Evolutionary conservation across 2,797 vertebrate species (phyloP).

Genomic region (Remorina albescens): DNA sequence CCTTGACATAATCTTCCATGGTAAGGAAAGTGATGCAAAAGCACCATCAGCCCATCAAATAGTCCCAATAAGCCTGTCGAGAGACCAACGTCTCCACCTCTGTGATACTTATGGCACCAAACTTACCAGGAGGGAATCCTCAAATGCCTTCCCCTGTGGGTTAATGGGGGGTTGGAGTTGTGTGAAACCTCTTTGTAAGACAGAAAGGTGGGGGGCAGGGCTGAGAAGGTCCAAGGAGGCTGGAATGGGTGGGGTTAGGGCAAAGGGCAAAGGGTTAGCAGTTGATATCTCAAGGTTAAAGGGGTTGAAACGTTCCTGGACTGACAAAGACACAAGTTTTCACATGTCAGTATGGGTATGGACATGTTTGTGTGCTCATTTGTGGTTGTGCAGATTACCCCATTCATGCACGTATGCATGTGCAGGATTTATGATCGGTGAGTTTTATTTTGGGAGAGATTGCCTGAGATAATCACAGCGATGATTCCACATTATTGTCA

Average conservation of each 20-base stretch:
- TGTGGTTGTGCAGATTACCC: constrained; percentile 3
- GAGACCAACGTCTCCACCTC: constrained; percentile 16
- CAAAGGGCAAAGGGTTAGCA: constrained; percentile 20
- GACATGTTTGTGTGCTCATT: not conserved
- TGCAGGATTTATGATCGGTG: not conserved
- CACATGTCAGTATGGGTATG: not conserved
- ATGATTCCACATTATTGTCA: not conserved
- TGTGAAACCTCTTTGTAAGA: constrained; percentile 41
- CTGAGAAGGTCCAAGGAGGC: constrained; percentile 8
- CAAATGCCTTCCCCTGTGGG: constrained; percentile 35
- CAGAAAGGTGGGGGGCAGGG: constrained; percentile 13
- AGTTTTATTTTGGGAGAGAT: constrained; percentile 21
- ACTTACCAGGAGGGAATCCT: constrained; percentile 37
- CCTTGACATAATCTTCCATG: constrained; percentile 63
- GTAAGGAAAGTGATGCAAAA: constrained; percentile 21
- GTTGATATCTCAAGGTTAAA: constrained; percentile 7
- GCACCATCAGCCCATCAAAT: constrained; percentile 32
- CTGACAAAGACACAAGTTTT: not conserved
- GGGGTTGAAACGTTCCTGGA: not conserved
- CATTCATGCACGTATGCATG: not conserved
- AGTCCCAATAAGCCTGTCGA: constrained; percentile 21
- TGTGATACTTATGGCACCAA: constrained; percentile 41
- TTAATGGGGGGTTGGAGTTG: constrained; percentile 9
- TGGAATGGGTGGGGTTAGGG: not conserved
- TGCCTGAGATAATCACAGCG: constrained; percentile 8